A percentile compares a stretch with the other conserved stretches of the same genome.
phyloP scores from a whole-genome alignment of 2,888 invertebrate species.

The Eupithecia abbreviata region DNA sequence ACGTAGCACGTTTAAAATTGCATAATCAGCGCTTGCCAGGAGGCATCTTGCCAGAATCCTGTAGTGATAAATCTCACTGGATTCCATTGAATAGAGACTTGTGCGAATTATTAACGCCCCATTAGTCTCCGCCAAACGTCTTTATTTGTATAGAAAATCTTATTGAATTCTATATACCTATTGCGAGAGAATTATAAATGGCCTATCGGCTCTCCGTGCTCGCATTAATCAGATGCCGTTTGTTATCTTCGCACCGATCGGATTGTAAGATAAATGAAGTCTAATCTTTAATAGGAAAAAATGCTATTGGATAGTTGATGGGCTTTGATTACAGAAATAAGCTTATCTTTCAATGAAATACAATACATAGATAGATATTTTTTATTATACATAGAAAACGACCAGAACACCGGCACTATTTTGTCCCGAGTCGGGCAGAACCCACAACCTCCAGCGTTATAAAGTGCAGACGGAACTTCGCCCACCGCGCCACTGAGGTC shows the following conservation, averaged over 20 bases:
- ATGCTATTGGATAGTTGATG: background rate
- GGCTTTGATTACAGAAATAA: background rate
- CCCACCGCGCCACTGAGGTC: too few species aligned
- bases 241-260: constrained; percentile 10
- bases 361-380: too few species aligned
- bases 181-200: constrained; percentile 61
- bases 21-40: constrained; percentile 75
- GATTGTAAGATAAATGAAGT: background rate
- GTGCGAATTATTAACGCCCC: constrained; percentile 80
- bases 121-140: constrained; percentile 76
- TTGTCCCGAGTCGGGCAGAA: too few species aligned
- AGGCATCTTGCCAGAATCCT: constrained; percentile 81
- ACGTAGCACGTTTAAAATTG: constrained; percentile 65
- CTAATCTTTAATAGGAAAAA: background rate
- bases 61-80: constrained; percentile 79
- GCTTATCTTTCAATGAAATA: background rate
- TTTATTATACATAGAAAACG: too few species aligned
- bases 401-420: too few species aligned
- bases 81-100: constrained; percentile 77
- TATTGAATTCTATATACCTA: constrained; percentile 59
- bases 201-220: constrained; percentile 52
- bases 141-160: constrained; percentile 73
- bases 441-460: too few species aligned
- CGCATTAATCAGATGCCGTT: constrained; percentile 56
- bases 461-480: too few species aligned